Conservation (phyloP, 2,797 vertebrate genomes). For the Neomorphus geoffroyi region DNA sequence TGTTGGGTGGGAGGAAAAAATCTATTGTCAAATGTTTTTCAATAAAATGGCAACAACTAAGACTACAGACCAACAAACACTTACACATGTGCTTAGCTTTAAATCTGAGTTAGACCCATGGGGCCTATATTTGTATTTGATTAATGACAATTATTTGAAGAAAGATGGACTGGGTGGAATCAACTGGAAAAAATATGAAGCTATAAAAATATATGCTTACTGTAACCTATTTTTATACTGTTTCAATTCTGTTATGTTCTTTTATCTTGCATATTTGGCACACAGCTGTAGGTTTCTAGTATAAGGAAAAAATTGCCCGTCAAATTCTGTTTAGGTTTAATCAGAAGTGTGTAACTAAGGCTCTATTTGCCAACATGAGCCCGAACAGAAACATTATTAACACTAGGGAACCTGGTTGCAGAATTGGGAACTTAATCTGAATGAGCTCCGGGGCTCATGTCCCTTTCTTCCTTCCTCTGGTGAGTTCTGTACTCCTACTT, state of each 20-base stretch:
- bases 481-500: not conserved
- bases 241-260: not conserved
- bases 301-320: conserved; percentile 20
- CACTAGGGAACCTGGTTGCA: not conserved
- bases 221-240: conserved; percentile 34
- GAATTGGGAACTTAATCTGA: not conserved
- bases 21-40: conserved; percentile 4
- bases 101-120: not conserved
- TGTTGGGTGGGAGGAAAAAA: conserved; percentile 14
- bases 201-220: conserved; percentile 34
- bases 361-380: not conserved
- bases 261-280: conserved; percentile 45
- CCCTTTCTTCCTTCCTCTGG: not conserved
- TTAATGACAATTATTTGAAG: conserved; percentile 60
- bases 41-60: conserved; percentile 23
- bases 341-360: not conserved
- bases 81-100: conserved; percentile 32
- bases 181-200: conserved; percentile 40
- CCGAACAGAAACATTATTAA: not conserved
- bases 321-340: not conserved
- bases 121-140: conserved; percentile 48
- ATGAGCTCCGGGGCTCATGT: not conserved
- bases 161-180: conserved; percentile 33
- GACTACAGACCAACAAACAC: conserved; percentile 41
- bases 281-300: not conserved